These are phyloP conservation scores for Leptopilina drosophilae DNA, from an alignment of 2,888 invertebrate species.

Conservation along the genomic window DNA sequence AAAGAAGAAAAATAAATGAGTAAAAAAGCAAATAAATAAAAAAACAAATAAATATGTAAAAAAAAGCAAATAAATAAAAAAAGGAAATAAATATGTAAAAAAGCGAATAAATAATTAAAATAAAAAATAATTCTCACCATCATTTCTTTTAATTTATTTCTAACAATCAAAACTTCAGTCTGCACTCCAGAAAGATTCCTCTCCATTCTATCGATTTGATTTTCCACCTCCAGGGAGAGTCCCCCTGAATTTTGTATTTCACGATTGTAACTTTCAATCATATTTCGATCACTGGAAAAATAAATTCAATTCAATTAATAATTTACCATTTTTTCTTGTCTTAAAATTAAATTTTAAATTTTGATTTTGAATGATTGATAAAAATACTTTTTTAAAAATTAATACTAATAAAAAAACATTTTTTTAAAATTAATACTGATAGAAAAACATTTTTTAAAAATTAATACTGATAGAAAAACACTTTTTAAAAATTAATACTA, in stretches of 20 bases:
- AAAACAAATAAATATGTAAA: background rate
- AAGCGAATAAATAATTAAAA: too few species aligned
- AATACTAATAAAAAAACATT: slow-evolving; percentile 9
- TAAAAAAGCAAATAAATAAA: too few species aligned
- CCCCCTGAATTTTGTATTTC: slow-evolving; percentile 63
- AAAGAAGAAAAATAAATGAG: too few species aligned
- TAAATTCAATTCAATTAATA: background rate
- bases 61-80: background rate
- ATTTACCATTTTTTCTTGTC: background rate
- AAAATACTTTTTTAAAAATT: background rate
- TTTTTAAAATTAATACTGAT: too few species aligned
- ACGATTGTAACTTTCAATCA: slow-evolving; percentile 63
- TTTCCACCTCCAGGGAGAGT: slow-evolving; percentile 53
- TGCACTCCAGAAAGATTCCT: slow-evolving; percentile 61
- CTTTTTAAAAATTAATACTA: too few species aligned
- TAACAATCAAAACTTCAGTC: slow-evolving; percentile 59
- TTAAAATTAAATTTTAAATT: too few species aligned
- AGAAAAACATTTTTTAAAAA: too few species aligned
- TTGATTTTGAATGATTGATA: too few species aligned
- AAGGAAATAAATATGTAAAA: background rate
- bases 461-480: too few species aligned
- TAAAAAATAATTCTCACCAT: slow-evolving; percentile 60
- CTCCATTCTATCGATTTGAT: slow-evolving; percentile 58
- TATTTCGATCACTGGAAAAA: slow-evolving; percentile 63
- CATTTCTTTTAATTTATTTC: slow-evolving; percentile 69